Evolutionary conservation across 2,888 invertebrate genomes (phyloP).

Genomic region (Plemyria rubiginata): DNA sequence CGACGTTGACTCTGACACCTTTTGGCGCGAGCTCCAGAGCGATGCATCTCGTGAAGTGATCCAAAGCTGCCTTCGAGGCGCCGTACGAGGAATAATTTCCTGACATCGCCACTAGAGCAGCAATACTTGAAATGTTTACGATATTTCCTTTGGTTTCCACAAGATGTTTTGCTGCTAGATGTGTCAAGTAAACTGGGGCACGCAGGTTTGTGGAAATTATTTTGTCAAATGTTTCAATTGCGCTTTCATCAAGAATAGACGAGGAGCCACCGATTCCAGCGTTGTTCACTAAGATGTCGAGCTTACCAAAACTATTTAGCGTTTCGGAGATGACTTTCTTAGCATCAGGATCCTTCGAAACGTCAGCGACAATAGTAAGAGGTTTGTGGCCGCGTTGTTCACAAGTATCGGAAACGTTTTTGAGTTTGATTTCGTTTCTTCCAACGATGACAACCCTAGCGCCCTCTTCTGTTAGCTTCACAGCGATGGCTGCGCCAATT

Average conservation of each 20-base stretch:
- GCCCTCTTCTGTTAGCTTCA: constrained; percentile 41
- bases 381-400: constrained; percentile 35
- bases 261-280: constrained; percentile 43
- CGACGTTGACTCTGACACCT: constrained; percentile 91
- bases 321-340: constrained; percentile 45
- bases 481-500: constrained; percentile 58
- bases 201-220: constrained; percentile 50
- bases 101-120: constrained; percentile 20
- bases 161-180: constrained; percentile 47
- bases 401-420: constrained; percentile 33
- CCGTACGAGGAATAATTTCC: constrained; percentile 40
- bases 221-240: constrained; percentile 45
- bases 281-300: constrained; percentile 52
- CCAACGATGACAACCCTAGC: constrained; percentile 42
- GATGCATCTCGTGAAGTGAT: constrained; percentile 93
- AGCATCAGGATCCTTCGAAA: constrained; percentile 46
- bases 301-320: constrained; percentile 40
- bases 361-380: constrained; percentile 46
- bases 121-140: constrained; percentile 53
- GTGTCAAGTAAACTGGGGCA: constrained; percentile 44
- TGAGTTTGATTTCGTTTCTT: constrained; percentile 44
- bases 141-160: constrained; percentile 53
- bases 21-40: constrained; percentile 91
- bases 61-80: constrained; percentile 76
- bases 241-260: constrained; percentile 40